Conservation (phyloP, 2,888 invertebrate genomes). For the Noctuana brunneofusca region DNA sequence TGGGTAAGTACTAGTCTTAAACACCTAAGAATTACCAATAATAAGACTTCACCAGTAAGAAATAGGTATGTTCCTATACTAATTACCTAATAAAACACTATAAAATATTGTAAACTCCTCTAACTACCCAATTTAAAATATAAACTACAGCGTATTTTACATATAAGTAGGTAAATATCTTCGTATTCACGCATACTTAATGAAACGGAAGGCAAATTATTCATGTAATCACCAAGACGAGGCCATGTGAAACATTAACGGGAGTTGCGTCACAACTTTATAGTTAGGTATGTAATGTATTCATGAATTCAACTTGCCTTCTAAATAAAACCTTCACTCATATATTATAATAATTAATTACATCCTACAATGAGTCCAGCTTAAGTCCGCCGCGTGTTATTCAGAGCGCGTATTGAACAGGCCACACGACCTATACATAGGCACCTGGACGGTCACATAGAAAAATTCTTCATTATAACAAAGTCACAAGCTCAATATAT, state of each 20-base stretch:
- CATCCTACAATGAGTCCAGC: conserved; percentile 58
- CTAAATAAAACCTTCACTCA: conserved; percentile 58
- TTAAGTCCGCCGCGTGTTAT: conserved; percentile 64
- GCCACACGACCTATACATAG: conserved; percentile 77
- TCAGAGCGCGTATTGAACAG: conserved; percentile 66
- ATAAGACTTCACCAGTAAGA: too few species aligned
- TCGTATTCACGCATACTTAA: conserved; percentile 9
- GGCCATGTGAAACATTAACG: conserved; percentile 34
- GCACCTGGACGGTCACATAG: conserved; percentile 82
- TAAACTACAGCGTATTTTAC: background rate
- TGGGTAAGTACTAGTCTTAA: too few species aligned
- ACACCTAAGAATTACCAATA: too few species aligned
- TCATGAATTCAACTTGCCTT: conserved; percentile 45
- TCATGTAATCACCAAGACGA: conserved; percentile 23
- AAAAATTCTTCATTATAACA: conserved; percentile 61
- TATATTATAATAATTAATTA: conserved; percentile 57
- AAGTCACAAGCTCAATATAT: conserved; percentile 46
- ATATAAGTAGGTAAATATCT: conserved; percentile 2
- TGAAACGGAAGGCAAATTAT: conserved; percentile 20
- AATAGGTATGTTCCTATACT: too few species aligned
- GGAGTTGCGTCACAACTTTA: conserved; percentile 32
- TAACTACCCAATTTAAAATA: background rate
- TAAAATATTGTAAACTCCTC: background rate
- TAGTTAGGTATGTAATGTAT: conserved; percentile 34
- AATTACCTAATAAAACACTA: too few species aligned